A percentile compares a stretch with the other conserved stretches of the same genome.
These are phyloP conservation scores for Paedocypris sp. DNA, from an alignment of 2,113 vertebrate genomes.

Conservation along the genomic window DNA sequence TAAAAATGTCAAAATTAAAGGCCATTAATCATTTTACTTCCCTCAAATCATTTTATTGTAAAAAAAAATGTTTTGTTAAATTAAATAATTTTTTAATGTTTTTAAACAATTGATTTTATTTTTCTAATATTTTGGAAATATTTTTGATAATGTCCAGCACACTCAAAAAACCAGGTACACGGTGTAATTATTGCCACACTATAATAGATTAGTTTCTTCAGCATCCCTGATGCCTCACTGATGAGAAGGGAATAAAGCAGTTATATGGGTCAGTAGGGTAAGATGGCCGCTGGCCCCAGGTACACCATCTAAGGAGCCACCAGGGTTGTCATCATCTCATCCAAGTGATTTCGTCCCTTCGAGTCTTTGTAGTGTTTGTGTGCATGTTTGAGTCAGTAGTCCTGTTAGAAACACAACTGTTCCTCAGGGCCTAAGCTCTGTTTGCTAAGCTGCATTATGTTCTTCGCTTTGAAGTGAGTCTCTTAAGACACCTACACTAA, in stretches of 20 bases:
- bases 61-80: too few relatives aligned
- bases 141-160: too few relatives aligned
- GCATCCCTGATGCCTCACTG: not conserved
- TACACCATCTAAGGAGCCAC: not conserved
- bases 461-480: not conserved
- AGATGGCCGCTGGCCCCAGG: slow-evolving; percentile 28
- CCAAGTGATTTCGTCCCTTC: not conserved
- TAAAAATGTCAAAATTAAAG: too few relatives aligned
- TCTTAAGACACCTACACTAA: slow-evolving; percentile 6
- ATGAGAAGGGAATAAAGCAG: not conserved
- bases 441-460: slow-evolving; percentile 11
- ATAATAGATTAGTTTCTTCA: too few relatives aligned
- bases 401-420: not conserved
- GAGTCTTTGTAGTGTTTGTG: not conserved
- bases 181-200: too few relatives aligned
- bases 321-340: slow-evolving; percentile 1
- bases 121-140: too few relatives aligned
- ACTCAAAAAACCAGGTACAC: too few relatives aligned
- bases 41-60: too few relatives aligned
- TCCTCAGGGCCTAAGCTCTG: slow-evolving; percentile 1
- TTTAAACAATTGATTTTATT: too few relatives aligned
- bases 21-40: too few relatives aligned
- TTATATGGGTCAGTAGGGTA: slow-evolving; percentile 51
- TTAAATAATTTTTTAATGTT: too few relatives aligned
- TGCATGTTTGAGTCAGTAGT: not conserved